phyloP scores from a whole-genome alignment of 2,797 vertebrate genomes.

The Miichthys miiuy region DNA sequence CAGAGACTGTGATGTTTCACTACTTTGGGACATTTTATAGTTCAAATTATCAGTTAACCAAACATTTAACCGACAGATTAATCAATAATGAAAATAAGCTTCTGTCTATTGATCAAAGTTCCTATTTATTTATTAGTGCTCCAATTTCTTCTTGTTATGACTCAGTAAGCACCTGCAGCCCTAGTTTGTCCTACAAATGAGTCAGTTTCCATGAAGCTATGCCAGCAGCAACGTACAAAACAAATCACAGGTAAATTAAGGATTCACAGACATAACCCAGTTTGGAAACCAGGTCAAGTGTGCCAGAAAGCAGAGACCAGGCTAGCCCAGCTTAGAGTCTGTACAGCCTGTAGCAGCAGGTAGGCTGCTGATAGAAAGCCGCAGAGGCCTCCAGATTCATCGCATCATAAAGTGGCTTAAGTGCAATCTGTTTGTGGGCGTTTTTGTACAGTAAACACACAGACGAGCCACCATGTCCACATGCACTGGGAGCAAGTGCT shows the following conservation, averaged over 20 bases:
- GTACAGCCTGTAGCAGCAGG: conserved; percentile 43
- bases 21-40: not conserved
- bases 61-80: not conserved
- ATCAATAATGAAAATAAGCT: not conserved
- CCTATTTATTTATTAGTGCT: conserved; percentile 11
- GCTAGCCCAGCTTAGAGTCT: conserved; percentile 21
- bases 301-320: conserved; percentile 12
- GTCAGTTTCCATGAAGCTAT: conserved; percentile 11
- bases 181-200: conserved; percentile 8
- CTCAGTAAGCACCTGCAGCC: conserved; percentile 24
- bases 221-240: conserved; percentile 14
- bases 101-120: conserved; percentile 7
- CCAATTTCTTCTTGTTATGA: conserved; percentile 11
- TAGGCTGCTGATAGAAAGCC: conserved; percentile 39
- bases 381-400: conserved; percentile 55
- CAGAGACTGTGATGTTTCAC: not conserved
- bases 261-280: conserved; percentile 31
- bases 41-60: not conserved
- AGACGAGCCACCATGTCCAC: conserved; percentile 37
- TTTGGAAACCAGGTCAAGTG: conserved; percentile 31
- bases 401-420: conserved; percentile 64
- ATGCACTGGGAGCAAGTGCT: conserved; percentile 41
- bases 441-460: conserved; percentile 69
- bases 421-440: conserved; percentile 64
- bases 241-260: conserved; percentile 37